These are phyloP conservation scores for Leguminivora glycinivorella DNA, from an alignment of 1,140 invertebrate species.

Conservation along the genomic window DNA sequence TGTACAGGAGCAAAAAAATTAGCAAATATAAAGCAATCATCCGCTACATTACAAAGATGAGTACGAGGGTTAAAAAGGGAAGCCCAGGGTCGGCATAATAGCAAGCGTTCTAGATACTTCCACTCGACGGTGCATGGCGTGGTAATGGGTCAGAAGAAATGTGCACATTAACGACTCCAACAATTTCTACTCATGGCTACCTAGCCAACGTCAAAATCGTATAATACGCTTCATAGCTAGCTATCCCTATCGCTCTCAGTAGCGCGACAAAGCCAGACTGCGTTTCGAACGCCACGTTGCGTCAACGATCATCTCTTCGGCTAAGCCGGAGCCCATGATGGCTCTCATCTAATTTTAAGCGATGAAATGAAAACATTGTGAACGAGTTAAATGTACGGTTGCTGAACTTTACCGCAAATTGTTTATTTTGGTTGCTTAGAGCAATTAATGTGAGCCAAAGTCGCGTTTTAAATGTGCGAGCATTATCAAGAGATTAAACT, in stretches of 20 bases:
- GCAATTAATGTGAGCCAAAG: slow-evolving; percentile 1
- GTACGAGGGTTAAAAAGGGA: slow-evolving; percentile 13
- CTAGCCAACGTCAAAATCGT: no score
- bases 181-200: slow-evolving; percentile 15
- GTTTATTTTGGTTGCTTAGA: not conserved
- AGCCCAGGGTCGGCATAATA: slow-evolving; percentile 11
- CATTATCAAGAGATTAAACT: slow-evolving; percentile 7
- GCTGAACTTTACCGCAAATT: not conserved
- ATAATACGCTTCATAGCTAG: no score
- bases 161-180: slow-evolving; percentile 6
- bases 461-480: not conserved
- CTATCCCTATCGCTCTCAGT: no score
- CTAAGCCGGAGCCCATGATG: slow-evolving; percentile 1
- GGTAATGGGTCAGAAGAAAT: slow-evolving; percentile 26
- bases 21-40: slow-evolving; percentile 10
- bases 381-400: slow-evolving; percentile 2
- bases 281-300: no score
- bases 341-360: slow-evolving; percentile 22
- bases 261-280: no score
- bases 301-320: no score
- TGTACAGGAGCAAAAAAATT: not conserved
- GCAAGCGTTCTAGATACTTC: slow-evolving; percentile 6
- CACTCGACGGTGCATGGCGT: slow-evolving; percentile 24
- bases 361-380: slow-evolving; percentile 23
- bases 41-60: slow-evolving; percentile 18